Evolutionary conservation across 2,797 vertebrate species (phyloP).

Genomic region (Anguilla anguilla): DNA sequence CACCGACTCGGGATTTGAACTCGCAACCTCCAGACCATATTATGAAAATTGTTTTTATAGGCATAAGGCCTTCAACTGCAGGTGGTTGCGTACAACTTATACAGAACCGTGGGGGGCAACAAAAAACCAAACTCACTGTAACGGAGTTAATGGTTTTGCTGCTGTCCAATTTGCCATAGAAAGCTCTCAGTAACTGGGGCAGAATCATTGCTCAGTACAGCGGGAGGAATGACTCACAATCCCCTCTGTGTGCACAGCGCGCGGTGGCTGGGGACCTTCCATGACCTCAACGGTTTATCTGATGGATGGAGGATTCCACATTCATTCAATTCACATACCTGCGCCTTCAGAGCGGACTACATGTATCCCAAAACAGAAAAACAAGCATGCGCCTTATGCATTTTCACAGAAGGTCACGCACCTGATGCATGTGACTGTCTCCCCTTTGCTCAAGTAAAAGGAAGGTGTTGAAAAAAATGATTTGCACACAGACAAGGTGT

Average conservation of each 20-base stretch:
- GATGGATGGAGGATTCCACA: background rate
- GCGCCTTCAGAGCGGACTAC: background rate
- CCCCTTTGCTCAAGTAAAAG: background rate
- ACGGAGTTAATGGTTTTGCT: conserved; percentile 6
- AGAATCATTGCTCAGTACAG: conserved; percentile 8
- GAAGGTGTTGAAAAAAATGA: background rate
- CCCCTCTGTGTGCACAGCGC: background rate
- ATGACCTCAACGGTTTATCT: background rate
- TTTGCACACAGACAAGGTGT: background rate
- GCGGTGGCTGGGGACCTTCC: background rate
- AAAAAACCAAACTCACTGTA: conserved; percentile 8
- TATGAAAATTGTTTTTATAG: background rate
- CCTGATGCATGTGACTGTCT: background rate
- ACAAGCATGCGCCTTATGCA: background rate
- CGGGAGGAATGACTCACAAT: conserved; percentile 2
- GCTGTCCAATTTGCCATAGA: conserved; percentile 3
- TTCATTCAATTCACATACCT: background rate
- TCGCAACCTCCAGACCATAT: background rate
- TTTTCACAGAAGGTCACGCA: background rate
- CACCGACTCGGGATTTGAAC: background rate
- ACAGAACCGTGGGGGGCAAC: background rate
- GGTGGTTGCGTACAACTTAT: background rate
- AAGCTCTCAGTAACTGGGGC: conserved; percentile 37
- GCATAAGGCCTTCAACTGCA: background rate
- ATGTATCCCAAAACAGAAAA: background rate